Evolutionary conservation across 2,888 invertebrate species (phyloP).

Genomic region (Hedya salicella): DNA sequence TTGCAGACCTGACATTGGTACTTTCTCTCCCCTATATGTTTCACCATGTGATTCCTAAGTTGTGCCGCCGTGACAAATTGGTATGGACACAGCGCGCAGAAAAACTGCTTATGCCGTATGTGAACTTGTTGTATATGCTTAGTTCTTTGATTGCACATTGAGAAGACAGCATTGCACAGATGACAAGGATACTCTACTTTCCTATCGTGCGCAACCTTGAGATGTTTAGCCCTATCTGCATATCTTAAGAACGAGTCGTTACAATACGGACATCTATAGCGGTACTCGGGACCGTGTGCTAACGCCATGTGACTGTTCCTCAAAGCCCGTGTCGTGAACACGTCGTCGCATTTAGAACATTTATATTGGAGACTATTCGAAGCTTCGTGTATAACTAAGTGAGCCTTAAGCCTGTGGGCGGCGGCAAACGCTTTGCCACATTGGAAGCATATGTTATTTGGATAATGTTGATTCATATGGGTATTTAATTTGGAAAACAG

Average conservation of each 20-base stretch:
- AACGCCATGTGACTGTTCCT: slow-evolving; percentile 62
- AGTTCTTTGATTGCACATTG: slow-evolving; percentile 67
- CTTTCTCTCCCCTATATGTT: slow-evolving; percentile 64
- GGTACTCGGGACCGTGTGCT: slow-evolving; percentile 59
- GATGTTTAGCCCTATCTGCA: slow-evolving; percentile 61
- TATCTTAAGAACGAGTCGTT: slow-evolving; percentile 70
- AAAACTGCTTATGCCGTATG: slow-evolving; percentile 63
- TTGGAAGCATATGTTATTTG: slow-evolving; percentile 71
- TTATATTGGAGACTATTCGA: slow-evolving; percentile 52
- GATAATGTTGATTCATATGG: slow-evolving; percentile 75
- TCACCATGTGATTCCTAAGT: slow-evolving; percentile 68
- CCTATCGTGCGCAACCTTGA: slow-evolving; percentile 63
- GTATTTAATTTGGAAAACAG: slow-evolving; percentile 70
- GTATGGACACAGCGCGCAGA: slow-evolving; percentile 64
- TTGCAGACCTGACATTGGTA: slow-evolving; percentile 77
- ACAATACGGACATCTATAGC: slow-evolving; percentile 67
- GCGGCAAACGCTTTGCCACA: slow-evolving; percentile 75
- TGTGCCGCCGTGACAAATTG: slow-evolving; percentile 66
- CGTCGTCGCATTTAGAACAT: slow-evolving; percentile 66
- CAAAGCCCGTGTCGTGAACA: slow-evolving; percentile 58
- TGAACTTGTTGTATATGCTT: slow-evolving; percentile 73
- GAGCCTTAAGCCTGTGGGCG: slow-evolving; percentile 63
- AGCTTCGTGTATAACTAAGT: slow-evolving; percentile 63
- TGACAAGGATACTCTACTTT: slow-evolving; percentile 72
- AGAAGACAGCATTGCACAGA: slow-evolving; percentile 69